Evolutionary conservation across 2,797 vertebrate species (phyloP).

Genomic region (Cyprinella venusta): DNA sequence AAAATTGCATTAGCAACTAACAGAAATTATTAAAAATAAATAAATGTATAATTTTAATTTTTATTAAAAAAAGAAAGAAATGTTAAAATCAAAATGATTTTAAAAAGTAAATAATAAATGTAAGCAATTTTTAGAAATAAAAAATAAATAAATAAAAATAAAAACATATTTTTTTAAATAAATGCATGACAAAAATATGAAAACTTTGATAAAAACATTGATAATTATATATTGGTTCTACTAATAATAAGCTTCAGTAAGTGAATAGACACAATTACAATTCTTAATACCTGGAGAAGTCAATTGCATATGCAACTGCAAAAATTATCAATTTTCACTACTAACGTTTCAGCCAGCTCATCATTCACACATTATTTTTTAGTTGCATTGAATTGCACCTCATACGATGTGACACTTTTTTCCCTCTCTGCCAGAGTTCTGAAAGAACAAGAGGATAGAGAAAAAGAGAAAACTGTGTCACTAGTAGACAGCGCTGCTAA

Average conservation of each 20-base stretch:
- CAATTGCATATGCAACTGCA: neutral
- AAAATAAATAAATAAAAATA: too few species aligned
- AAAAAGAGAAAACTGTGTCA: slow-evolving; percentile 83
- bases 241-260: neutral
- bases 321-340: neutral
- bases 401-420: neutral
- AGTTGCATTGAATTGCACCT: neutral
- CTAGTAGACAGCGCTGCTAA: slow-evolving; percentile 72
- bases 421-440: slow-evolving; percentile 77
- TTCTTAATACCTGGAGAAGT: neutral
- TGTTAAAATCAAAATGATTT: neutral
- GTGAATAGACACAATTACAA: neutral
- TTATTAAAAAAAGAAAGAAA: too few species aligned
- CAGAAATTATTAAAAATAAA: neutral
- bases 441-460: slow-evolving; percentile 87
- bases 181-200: neutral
- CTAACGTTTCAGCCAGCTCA: neutral
- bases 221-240: too few species aligned
- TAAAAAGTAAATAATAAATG: too few species aligned
- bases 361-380: neutral
- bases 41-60: too few species aligned
- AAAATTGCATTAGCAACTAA: too few species aligned
- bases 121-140: too few species aligned
- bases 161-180: too few species aligned
- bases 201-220: neutral